Evolutionary conservation across 2,113 vertebrate genomes (phyloP).

Genomic region (Myotis lucifugus): DNA sequence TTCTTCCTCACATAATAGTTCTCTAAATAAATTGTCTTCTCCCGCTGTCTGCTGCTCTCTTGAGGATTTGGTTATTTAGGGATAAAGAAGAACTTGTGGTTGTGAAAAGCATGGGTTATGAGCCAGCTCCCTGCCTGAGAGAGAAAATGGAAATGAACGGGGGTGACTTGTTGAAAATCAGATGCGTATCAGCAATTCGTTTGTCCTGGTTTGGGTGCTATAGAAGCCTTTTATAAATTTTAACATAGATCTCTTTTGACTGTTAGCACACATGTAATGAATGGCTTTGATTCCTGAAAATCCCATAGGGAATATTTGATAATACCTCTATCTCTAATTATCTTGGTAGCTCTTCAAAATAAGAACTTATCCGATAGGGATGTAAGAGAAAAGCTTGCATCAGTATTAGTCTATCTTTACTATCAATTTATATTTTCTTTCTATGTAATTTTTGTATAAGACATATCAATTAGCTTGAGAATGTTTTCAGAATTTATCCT

Average conservation of each 20-base stretch:
- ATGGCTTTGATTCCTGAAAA: not conserved
- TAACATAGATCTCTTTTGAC: not conserved
- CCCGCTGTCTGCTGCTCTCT: slow-evolving; percentile 49
- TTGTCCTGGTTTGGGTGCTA: not conserved
- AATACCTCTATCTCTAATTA: not conserved
- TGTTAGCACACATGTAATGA: not conserved
- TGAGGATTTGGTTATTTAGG: slow-evolving; percentile 57
- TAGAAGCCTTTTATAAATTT: not conserved
- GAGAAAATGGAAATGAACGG: not conserved
- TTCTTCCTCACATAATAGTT: slow-evolving; percentile 71
- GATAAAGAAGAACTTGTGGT: slow-evolving; percentile 40
- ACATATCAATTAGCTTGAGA: not conserved
- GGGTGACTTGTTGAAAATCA: not conserved
- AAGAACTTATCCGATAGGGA: not conserved
- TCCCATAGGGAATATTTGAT: not conserved
- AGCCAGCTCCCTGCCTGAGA: slow-evolving; percentile 1
- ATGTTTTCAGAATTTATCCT: not conserved
- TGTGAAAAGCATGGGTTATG: slow-evolving; percentile 44
- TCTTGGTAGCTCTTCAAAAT: not conserved
- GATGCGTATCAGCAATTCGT: not conserved
- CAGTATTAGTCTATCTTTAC: not conserved
- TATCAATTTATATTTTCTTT: not conserved
- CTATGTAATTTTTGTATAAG: not conserved
- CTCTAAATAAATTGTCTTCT: slow-evolving; percentile 67
- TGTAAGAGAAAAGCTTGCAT: slow-evolving; percentile 19